Conservation (phyloP, 1,140 invertebrate genomes). For the Dermatophagoides farinae region DNA sequence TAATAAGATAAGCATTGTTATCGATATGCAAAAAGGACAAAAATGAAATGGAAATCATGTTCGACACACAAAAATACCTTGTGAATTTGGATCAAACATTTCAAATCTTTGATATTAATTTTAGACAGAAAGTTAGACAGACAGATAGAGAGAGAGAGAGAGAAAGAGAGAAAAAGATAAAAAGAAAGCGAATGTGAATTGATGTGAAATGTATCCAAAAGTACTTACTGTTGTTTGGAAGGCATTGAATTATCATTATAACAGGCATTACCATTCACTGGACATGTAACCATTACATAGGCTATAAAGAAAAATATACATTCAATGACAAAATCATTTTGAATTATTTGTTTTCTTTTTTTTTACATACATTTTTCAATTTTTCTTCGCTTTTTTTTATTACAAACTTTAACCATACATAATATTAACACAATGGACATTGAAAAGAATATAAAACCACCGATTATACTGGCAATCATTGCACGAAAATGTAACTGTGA, state of each 20-base stretch:
- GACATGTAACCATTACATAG: slow-evolving; percentile 90
- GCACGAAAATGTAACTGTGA: slow-evolving; percentile 10
- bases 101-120: not conserved
- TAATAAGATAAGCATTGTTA: not conserved
- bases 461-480: slow-evolving; percentile 54
- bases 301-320: slow-evolving; percentile 34
- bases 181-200: not conserved
- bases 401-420: slow-evolving; percentile 88
- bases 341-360: too few relatives aligned
- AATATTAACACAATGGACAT: slow-evolving; percentile 41
- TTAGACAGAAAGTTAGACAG: slow-evolving; percentile 2
- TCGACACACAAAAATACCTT: slow-evolving; percentile 1
- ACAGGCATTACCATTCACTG: slow-evolving; percentile 60
- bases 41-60: not conserved
- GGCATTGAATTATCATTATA: slow-evolving; percentile 62
- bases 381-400: slow-evolving; percentile 82
- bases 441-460: slow-evolving; percentile 83
- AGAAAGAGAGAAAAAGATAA: not conserved
- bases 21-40: not conserved
- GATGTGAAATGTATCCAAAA: not conserved
- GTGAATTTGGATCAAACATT: not conserved
- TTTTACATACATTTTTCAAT: slow-evolving; percentile 69
- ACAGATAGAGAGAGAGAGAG: not conserved
- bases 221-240: slow-evolving; percentile 63
- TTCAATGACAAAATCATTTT: too few relatives aligned